Evolutionary conservation across 2,797 vertebrate genomes (phyloP).

Genomic region (Darevskia nairensis): DNA sequence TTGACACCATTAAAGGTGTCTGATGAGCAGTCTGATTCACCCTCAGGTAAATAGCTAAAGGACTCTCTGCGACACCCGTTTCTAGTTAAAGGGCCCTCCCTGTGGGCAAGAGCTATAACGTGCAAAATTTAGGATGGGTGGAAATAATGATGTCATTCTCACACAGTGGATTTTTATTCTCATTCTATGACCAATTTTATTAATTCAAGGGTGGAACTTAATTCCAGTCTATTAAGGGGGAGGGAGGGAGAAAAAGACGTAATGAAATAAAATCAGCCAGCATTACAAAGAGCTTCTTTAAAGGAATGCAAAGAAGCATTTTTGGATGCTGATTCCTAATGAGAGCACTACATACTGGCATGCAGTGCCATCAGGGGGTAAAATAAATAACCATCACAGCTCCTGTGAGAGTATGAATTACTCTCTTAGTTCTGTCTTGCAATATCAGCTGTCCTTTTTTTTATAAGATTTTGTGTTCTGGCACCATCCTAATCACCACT

Average conservation of each 20-base stretch:
- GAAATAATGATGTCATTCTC: conserved; percentile 57
- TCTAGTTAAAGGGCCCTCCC: conserved; percentile 57
- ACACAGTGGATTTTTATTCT: conserved; percentile 57
- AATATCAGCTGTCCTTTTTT: conserved; percentile 55
- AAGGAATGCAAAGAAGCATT: conserved; percentile 60
- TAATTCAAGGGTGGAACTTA: conserved; percentile 45
- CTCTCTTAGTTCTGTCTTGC: conserved; percentile 57
- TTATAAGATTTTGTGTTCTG: conserved; percentile 72
- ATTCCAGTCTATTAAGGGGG: conserved; percentile 29
- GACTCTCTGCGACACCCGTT: conserved; percentile 52
- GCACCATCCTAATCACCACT: conserved; percentile 62
- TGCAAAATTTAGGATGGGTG: conserved; percentile 53
- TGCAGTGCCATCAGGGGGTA: conserved; percentile 62
- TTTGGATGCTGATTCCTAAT: conserved; percentile 70
- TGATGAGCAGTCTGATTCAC: conserved; percentile 87
- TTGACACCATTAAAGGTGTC: conserved; percentile 89
- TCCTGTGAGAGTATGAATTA: conserved; percentile 69
- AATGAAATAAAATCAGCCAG: conserved; percentile 52
- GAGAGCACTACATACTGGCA: conserved; percentile 71
- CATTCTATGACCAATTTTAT: conserved; percentile 55
- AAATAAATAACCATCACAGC: conserved; percentile 35
- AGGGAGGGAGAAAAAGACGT: background rate
- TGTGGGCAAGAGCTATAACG: conserved; percentile 56
- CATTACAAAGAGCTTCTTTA: conserved; percentile 35
- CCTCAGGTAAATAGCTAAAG: conserved; percentile 84